Evolutionary conservation across 2,113 vertebrate species (phyloP).

Genomic region (Peromyscus californicus): DNA sequence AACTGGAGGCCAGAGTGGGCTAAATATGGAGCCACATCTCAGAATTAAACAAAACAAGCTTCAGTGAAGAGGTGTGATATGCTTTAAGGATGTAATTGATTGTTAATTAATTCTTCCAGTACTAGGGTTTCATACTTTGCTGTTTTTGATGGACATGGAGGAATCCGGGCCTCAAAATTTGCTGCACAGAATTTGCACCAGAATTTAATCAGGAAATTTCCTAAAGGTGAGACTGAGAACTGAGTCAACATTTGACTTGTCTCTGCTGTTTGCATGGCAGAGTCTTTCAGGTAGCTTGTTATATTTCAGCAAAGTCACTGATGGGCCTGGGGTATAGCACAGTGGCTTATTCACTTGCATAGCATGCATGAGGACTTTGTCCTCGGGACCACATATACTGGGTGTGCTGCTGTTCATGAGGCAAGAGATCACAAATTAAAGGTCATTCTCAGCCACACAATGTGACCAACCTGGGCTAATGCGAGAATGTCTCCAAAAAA

Average conservation of each 20-base stretch:
- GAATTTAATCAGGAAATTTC: conserved; percentile 94
- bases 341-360: neutral
- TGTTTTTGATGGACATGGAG: conserved; percentile 97
- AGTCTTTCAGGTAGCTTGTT: rapidly evolving
- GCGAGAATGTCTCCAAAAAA: neutral
- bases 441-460: neutral
- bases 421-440: neutral
- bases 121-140: conserved; percentile 94
- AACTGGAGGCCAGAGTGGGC: neutral
- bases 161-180: conserved; percentile 94
- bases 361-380: neutral
- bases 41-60: neutral
- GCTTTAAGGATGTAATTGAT: neutral
- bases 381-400: neutral
- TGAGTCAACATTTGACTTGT: rapidly evolving
- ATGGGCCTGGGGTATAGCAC: neutral
- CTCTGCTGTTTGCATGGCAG: neutral
- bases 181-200: conserved; percentile 96
- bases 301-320: neutral
- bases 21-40: neutral
- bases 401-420: neutral
- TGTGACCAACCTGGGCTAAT: neutral
- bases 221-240: conserved; percentile 90
- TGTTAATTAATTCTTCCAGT: conserved; percentile 84
- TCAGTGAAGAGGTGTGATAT: neutral